These are phyloP conservation scores for Brenthis hecate DNA, from an alignment of 2,888 invertebrate genomes.

Conservation along the genomic window DNA sequence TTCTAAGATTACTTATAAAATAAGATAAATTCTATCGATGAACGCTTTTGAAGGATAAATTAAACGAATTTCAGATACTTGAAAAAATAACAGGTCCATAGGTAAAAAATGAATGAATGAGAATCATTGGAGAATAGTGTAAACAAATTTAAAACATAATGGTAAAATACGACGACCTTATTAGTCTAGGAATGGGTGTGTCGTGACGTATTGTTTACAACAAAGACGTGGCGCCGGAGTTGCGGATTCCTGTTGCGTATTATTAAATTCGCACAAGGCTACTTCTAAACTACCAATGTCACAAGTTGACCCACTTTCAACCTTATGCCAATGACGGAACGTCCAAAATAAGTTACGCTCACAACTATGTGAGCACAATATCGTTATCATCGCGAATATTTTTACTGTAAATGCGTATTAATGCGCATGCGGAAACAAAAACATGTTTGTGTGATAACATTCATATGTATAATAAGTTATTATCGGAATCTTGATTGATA, in stretches of 20 bases:
- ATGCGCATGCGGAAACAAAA: conserved; percentile 30
- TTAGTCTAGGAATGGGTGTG: conserved; percentile 78
- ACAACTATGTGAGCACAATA: conserved; percentile 9
- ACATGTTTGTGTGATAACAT: conserved; percentile 31
- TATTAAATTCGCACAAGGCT: conserved; percentile 72
- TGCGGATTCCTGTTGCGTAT: conserved; percentile 66
- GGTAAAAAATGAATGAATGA: too few relatives aligned
- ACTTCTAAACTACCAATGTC: conserved; percentile 52
- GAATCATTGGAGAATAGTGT: too few relatives aligned
- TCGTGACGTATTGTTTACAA: conserved; percentile 73
- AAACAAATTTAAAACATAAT: not conserved
- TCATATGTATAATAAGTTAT: not conserved
- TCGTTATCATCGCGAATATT: conserved; percentile 29
- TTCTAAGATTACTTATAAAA: too few relatives aligned
- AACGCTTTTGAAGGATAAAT: too few relatives aligned
- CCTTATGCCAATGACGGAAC: conserved; percentile 48
- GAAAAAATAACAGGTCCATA: too few relatives aligned
- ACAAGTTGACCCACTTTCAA: conserved; percentile 57
- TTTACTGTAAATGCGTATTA: conserved; percentile 28
- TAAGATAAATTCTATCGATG: too few relatives aligned
- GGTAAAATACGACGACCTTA: conserved; percentile 51
- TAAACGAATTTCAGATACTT: too few relatives aligned
- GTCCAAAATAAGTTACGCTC: conserved; percentile 16
- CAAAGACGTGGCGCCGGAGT: conserved; percentile 48
- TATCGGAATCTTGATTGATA: not conserved